Percentiles rank a stretch among this genome's conserved stretches.
Conservation (phyloP, 2,888 invertebrate genomes). For the Mallateleia sp. region DNA sequence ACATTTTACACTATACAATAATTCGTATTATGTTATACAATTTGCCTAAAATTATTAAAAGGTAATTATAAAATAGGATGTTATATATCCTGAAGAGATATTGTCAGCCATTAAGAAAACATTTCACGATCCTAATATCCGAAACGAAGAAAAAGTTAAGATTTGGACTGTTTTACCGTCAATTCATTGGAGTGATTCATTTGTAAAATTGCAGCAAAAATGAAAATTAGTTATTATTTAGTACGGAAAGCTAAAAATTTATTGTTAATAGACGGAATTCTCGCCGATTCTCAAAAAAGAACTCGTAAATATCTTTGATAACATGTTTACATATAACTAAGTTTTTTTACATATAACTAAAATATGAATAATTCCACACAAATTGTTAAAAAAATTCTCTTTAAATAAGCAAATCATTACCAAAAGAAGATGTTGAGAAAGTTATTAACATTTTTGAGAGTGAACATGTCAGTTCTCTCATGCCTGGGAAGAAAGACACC, state of each 20-base stretch:
- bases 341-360: too few species aligned
- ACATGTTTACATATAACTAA: too few species aligned
- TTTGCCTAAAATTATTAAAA: too few species aligned
- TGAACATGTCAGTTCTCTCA: constrained; percentile 36
- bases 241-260: constrained; percentile 14
- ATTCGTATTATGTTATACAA: too few species aligned
- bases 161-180: constrained; percentile 38
- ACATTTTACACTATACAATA: too few species aligned
- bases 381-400: too few species aligned
- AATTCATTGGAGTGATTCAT: constrained; percentile 42
- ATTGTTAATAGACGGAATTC: neutral
- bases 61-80: neutral
- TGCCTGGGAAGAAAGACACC: constrained; percentile 34
- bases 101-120: neutral
- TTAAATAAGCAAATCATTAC: neutral
- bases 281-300: too few species aligned
- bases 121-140: constrained; percentile 16
- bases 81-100: constrained; percentile 27
- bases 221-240: constrained; percentile 6
- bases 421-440: constrained; percentile 8
- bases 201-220: constrained; percentile 5
- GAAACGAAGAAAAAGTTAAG: constrained; percentile 20
- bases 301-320: too few species aligned
- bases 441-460: constrained; percentile 30
- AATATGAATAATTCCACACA: too few species aligned